Evolutionary conservation across 2,797 vertebrate genomes (phyloP), one percentile per base, ranked within the genome.

Genomic region (Schizothorax lantsangensis): DNA sequence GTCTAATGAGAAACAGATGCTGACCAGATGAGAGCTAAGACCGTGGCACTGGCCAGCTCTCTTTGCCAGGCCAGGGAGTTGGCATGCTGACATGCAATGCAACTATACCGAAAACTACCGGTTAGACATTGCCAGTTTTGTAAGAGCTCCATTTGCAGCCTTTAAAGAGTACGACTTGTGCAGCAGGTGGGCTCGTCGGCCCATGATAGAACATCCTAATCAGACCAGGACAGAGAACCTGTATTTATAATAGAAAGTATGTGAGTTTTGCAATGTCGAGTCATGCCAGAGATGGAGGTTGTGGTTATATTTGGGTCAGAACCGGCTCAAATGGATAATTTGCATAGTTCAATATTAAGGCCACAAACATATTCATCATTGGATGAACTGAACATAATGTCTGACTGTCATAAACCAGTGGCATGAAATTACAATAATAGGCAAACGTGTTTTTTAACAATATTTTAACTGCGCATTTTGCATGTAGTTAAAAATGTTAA

Each of bases 1-100:
- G 73, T 84, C 80, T 89, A 89, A 89, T 89, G 84, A 88, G 81
- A 86, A 88, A 85, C 86, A 89, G 86, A 88, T 89, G 88, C 86
- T 88, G 49, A 77, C 80, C 88, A 89, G 88, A 88, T 86, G 86
- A 88, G 78, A 74, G 81, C 84, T 81, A 83, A 86, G 75, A 69
- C 64, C 45, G 15, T 85, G 73, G 69, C 83, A 84, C 79, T 54
- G 83, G 43, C 88, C 72, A 81, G 88, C 54, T 64, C 74, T 66
- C 36, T 71, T 47, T 81, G 78, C 82, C 82, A 62, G 78, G 21
- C 15, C 77, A 15, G 79, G 79, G 36, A 75, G 79, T n/a, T 85
- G 87, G 87, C 87, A 79, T 71, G 79, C 47, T 62, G 84, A 85
- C 64, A 79, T 33, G 49, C 69, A 75, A 52, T 66, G 57, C 71